phyloP scores from a whole-genome alignment of 2,797 vertebrate genomes.

The Ptychobarbus kaznakovi region DNA sequence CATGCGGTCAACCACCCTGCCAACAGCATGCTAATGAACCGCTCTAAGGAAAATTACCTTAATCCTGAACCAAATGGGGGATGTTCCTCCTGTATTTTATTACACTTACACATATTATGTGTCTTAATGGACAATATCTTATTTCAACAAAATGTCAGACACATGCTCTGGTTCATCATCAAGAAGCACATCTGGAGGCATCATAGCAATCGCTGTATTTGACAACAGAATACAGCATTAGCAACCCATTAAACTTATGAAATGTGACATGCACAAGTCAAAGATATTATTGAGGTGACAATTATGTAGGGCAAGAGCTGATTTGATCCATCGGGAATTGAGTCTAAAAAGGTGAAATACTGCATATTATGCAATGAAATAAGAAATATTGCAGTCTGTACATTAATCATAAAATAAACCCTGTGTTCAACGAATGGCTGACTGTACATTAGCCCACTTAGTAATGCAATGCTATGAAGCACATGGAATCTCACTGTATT shows the following conservation, averaged over 20 bases:
- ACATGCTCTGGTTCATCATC: neutral
- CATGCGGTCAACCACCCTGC: neutral
- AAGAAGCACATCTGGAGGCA: neutral
- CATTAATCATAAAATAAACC: neutral
- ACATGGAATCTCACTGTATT: no score
- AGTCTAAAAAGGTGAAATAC: neutral
- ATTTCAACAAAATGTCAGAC: neutral
- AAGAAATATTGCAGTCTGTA: neutral
- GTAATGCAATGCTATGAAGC: no score
- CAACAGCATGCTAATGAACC: neutral
- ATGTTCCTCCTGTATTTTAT: neutral
- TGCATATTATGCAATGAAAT: neutral
- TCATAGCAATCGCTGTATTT: neutral
- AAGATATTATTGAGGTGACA: neutral
- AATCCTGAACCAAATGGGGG: neutral
- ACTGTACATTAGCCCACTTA: neutral
- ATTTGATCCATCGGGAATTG: neutral
- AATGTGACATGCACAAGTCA: neutral
- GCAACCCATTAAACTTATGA: neutral
- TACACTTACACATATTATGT: neutral
- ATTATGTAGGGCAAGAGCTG: slow-evolving; percentile 14
- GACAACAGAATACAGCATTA: neutral
- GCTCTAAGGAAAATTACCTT: neutral
- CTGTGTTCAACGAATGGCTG: neutral
- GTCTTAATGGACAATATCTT: neutral